Base-by-base conservation (phyloP, 2,113 vertebrate genomes). In the Chaetodon trifascialis region DNA sequence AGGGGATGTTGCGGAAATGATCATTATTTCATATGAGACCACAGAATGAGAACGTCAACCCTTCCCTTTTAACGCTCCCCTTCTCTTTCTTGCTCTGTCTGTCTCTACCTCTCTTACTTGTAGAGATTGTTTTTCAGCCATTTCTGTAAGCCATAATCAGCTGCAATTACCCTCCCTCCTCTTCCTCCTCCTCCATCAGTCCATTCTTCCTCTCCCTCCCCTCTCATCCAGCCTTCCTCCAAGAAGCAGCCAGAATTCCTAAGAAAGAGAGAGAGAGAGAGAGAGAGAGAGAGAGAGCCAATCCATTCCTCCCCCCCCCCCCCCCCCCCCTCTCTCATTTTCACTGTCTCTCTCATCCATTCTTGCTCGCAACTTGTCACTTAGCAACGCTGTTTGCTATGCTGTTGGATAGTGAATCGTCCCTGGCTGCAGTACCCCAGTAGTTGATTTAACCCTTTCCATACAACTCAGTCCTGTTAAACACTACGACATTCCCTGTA, bases 351-450 rank as follows among this genome's bases (percentile, higher is more conserved):
- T 66, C 72, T 64, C n/a, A 25, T 73, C 73, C 80, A 62, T 83
- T 86, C 79, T 78, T 60, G 63, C 86, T 75, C 40, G 80, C 87
- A 86, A 91, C 91, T 86, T 90, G 91, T 93, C 89, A 89, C 93
- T 90, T 89, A 94, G 92, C 94, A 94, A 94, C 92, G 12, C 77
- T 79, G 73, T 87, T 49, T 74, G 82, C 78, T 10, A 21, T 42
- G 76, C 64, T 81, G 72, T 65, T 60, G 82, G 83, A 36, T 63
- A 62, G 79, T 79, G 62, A 79, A 75, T 86, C 14, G 58, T 80
- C 67, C 68, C 51, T 77, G 76, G 73, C 76, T 88, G 76, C 56
- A 55, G 70, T 56, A 49, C 58, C 44, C 42, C n/a, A 56, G 67
- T 14, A 11, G 73, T 52, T 69, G 59, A 16, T 19, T 83, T 84